Percentiles rank a stretch among this genome's conserved stretches.
These are phyloP conservation scores for Triplophysa siluroides DNA, from an alignment of 2,113 vertebrate genomes.

Conservation along the genomic window DNA sequence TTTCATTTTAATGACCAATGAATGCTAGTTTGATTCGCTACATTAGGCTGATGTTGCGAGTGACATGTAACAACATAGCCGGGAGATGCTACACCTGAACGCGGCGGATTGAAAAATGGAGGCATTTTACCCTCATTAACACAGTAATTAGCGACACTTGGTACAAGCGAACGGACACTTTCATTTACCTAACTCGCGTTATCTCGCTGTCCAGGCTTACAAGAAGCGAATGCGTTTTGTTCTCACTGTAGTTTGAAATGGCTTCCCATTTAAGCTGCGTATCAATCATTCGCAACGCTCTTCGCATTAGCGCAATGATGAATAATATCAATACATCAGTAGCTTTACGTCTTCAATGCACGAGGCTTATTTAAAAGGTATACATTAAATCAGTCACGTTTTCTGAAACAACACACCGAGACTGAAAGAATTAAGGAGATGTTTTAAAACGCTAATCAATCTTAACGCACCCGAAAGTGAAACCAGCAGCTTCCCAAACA, in stretches of 20 bases:
- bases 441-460: conserved; percentile 12
- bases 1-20: conserved; percentile 60
- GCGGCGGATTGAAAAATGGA: conserved; percentile 44
- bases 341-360: not conserved
- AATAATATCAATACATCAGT: not conserved
- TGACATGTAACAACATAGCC: conserved; percentile 54
- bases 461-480: not conserved
- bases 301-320: not conserved
- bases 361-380: not conserved
- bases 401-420: not conserved
- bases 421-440: not conserved
- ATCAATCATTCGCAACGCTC: not conserved
- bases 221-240: not conserved
- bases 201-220: not conserved
- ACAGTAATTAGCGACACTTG: conserved; percentile 44
- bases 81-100: conserved; percentile 31
- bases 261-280: not conserved
- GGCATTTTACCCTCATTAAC: conserved; percentile 53
- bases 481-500: not conserved
- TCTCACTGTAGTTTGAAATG: not conserved
- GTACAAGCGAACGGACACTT: not conserved
- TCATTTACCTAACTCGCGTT: not conserved
- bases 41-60: conserved; percentile 46
- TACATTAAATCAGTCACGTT: not conserved
- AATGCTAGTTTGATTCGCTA: conserved; percentile 62